Base-by-base conservation (phyloP, 2,797 vertebrate genomes). In the Sebastiscus tertius region DNA sequence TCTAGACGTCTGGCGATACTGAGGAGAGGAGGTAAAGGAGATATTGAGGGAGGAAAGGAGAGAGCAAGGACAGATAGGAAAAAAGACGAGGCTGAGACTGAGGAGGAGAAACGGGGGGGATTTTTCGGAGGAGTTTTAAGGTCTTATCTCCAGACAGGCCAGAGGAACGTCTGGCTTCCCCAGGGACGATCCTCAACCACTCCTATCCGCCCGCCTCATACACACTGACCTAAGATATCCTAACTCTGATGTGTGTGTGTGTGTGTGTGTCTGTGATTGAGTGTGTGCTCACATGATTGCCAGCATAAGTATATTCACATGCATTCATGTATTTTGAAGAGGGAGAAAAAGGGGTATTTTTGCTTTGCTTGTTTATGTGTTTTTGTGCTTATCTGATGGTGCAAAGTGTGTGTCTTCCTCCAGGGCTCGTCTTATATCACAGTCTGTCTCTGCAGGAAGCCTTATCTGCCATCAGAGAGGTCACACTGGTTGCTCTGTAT, bases 101-200 rank as follows among this genome's bases (percentile, higher is more conserved):
- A 64, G 72, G 71, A 75, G 42, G 33, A 81, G 72, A 81, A 75
- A 46, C 5, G 62, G n/a, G 63, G 82, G 42, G 75, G 73, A 54
- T 78, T 82, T 86, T 81, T 70, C 6, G 0, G 71, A 74, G 80
- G 75, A 52, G 36, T 64, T 85, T 84, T 54, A 24, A 46, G 59
- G 69, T 85, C 92, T 94, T 94, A 95, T 96, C 94, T 94, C 87
- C 87, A 92, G 92, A 93, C 90, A 87, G 85, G 49, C 80, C 71
- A 72, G 81, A 84, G 82, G 77, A 87, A 83, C 18, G 31, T 20
- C 75, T 62, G 62, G 62, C 79, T 83, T 83, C 89, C 81, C 52
- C 77, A 26, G 87, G 90, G 85, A 87, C 75, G 18, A 86, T 63
- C 87, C 71, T 83, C 78, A 74, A 85, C 90, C 88, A 72, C 82